Evolutionary conservation across 2,113 vertebrate species (phyloP).

Genomic region (Mormyrus lacerda): DNA sequence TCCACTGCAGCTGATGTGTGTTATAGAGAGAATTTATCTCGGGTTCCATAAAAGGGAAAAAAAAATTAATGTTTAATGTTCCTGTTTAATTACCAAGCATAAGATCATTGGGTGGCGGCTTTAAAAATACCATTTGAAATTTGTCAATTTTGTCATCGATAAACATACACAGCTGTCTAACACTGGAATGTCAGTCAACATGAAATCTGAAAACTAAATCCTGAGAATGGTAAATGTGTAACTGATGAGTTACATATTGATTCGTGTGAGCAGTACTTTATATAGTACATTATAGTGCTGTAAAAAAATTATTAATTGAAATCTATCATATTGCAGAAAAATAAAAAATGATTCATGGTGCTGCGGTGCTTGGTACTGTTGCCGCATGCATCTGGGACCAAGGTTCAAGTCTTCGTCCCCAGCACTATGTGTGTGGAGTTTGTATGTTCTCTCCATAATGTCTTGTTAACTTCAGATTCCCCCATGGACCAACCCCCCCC

Average conservation of each 20-base stretch:
- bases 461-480: neutral
- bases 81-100: neutral
- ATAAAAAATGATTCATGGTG: too few relatives aligned
- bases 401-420: neutral
- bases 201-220: neutral
- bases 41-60: neutral
- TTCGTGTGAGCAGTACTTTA: neutral
- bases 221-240: neutral
- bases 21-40: neutral
- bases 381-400: neutral
- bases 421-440: neutral
- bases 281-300: neutral
- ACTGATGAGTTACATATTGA: neutral
- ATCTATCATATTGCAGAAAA: too few relatives aligned
- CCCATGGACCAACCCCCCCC: too few relatives aligned
- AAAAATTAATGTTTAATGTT: neutral
- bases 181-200: neutral
- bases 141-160: neutral
- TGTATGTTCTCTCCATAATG: neutral
- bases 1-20: neutral
- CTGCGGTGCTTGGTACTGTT: neutral
- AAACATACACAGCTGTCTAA: neutral
- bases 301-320: too few relatives aligned
- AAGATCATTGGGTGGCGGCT: neutral
- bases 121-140: neutral